Evolutionary conservation across 2,113 vertebrate genomes (phyloP), one percentile per base, ranked within the genome.

Genomic region (Marmota flaviventris): DNA sequence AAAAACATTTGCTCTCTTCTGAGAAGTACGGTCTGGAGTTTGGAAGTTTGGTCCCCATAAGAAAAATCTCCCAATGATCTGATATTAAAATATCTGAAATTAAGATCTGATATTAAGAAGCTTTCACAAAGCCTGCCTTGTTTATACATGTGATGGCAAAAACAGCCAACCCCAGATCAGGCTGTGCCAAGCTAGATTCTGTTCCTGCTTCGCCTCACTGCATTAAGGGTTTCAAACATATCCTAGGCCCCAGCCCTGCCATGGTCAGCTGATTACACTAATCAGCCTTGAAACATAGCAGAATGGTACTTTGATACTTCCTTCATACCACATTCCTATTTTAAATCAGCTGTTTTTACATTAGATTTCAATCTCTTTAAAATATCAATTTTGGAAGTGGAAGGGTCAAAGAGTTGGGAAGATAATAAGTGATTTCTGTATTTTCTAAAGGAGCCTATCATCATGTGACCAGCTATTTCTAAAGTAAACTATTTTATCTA

Each of bases 381-480:
- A 89, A 51, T 88, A 70, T 18, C 70, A 48, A 39, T 81, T 91
- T 85, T 42, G 29, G 25, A 87, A 96, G 63, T 86, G 8, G 37
- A 84, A 96, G 12, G 42, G 65, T 58, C 25, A 70, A 90, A 91
- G 37, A 27, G 25, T 65, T 58, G n/a, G 37, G 10, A 9, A 67
- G 76, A 39, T 69, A 42, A 39, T 73, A 51, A 93, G 4, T 72
- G 53, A 58, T 29, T 27, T 37, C 24, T 94, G 0, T 65, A 18
- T 90, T 93, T 93, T 75, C 20, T 73, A 89, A 89, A 58, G 18
- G 27, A 95, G 25, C 56, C n/a, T 96, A 72, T 82, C 65, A 37
- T 67, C 37, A 72, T 9, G 0, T 69, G 72, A 77, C 42, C 77
- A 90, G 70, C 65, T 78, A 82, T 81, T 93, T 94, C 72, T 96